These are phyloP conservation scores for Zonitis immaculata DNA, from an alignment of 2,888 invertebrate genomes.

Conservation along the genomic window DNA sequence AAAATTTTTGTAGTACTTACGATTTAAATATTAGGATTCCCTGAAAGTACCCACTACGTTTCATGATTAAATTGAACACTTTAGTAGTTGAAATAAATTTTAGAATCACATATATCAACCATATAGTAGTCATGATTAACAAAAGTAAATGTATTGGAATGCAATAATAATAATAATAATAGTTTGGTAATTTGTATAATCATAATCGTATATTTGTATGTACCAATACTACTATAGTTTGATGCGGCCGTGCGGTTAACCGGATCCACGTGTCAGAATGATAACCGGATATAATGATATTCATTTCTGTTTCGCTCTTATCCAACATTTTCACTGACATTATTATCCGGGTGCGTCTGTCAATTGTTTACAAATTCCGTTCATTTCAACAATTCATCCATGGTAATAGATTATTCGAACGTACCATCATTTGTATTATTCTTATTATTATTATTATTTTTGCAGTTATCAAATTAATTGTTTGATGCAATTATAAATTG, in stretches of 20 bases:
- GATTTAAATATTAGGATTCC: too few species aligned
- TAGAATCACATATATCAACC: not conserved
- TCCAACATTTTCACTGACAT: not conserved
- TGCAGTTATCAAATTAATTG: too few species aligned
- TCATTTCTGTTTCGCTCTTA: not conserved
- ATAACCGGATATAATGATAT: not conserved
- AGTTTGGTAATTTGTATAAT: too few species aligned
- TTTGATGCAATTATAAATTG: too few species aligned
- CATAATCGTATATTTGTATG: too few species aligned
- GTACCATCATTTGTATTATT: too few species aligned
- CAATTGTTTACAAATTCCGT: not conserved
- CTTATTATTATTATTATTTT: too few species aligned
- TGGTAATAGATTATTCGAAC: too few species aligned
- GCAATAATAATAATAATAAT: not conserved
- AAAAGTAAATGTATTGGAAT: not conserved
- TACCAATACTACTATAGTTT: not conserved
- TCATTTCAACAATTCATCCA: not conserved
- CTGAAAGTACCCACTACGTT: too few species aligned
- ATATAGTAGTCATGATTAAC: too few species aligned
- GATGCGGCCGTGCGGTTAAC: conserved; percentile 1
- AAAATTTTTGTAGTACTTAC: too few species aligned
- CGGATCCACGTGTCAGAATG: conserved; percentile 1
- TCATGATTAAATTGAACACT: too few species aligned
- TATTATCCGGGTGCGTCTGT: not conserved
- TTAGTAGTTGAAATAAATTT: not conserved